Base-by-base conservation (phyloP, 2,888 invertebrate genomes). In the Ormyrus labotus region DNA sequence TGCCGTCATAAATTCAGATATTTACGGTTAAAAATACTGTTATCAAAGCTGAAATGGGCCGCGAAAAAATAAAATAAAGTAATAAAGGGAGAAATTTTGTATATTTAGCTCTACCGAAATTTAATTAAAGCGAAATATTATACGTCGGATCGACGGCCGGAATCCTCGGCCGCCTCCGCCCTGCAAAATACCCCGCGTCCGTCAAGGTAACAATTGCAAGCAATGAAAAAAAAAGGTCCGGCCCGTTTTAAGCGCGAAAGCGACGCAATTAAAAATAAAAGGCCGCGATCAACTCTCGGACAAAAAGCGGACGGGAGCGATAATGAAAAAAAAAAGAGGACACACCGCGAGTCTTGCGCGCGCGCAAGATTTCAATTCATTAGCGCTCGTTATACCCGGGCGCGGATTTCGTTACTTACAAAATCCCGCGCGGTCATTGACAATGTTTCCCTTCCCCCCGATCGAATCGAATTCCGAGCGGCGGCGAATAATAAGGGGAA, bases 141-240 rank as follows among this genome's bases (percentile, higher is more conserved):
- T 58, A 48, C 70, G 19, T 19, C 13, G 9, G 19, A 50, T 19
- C 3, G 8, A 51, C 19, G 11, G 61, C 50, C n/a, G 45, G 34
- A 13, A 19, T 0, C 60, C 50, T 19, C 19, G 19, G 19, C 19
- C 19, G 19, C 19, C 19, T 50, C 53, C 48, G 19, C 48, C 45
- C 8, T n/a, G 53, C 7, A 53, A 63, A 72, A 63, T 61, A 63
- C 51, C 19, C 51, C 19, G 19, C 45, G 51, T 63, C 63, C 8
- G 53, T 72, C 72, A 63, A 63, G 53, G 63, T 53, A 50, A 45
- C 61, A 61, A 72, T 72, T 72, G 63, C 63, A 53, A 47, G 7
- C 61, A 45, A 61, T n/a, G 55, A 68, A 19, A 19, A 19, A 19
- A 19, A 19, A 2, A 2, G 19, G 19, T 1, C 19, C 19, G 19